These are phyloP conservation scores for Ennomos fuscantarius DNA, from an alignment of 2,888 invertebrate species.

Conservation along the genomic window DNA sequence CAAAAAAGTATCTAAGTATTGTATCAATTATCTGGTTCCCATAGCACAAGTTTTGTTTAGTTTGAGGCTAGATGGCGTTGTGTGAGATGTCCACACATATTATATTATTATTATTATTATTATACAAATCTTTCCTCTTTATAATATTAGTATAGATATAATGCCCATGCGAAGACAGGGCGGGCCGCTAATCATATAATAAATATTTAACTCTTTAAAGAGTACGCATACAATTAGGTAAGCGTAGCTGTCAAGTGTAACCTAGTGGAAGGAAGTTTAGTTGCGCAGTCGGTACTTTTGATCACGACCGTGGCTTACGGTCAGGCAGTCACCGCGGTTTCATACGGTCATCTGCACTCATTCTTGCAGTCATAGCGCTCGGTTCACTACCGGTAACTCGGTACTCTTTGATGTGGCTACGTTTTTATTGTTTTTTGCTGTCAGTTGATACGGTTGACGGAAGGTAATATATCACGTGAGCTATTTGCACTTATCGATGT, in stretches of 20 bases:
- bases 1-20: too few relatives aligned
- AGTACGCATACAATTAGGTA: slow-evolving; percentile 25
- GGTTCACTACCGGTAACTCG: slow-evolving; percentile 26
- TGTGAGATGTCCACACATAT: too few relatives aligned
- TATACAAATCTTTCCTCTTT: too few relatives aligned
- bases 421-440: slow-evolving; percentile 16
- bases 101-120: too few relatives aligned
- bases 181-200: too few relatives aligned
- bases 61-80: too few relatives aligned
- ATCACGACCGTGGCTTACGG: slow-evolving; percentile 31
- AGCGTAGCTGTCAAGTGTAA: slow-evolving; percentile 38
- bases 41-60: too few relatives aligned
- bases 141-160: too few relatives aligned
- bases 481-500: slow-evolving; percentile 24
- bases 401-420: slow-evolving; percentile 26
- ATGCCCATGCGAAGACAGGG: too few relatives aligned
- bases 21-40: too few relatives aligned
- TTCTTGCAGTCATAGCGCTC: slow-evolving; percentile 24
- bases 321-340: slow-evolving; percentile 13
- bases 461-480: slow-evolving; percentile 11
- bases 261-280: slow-evolving; percentile 37
- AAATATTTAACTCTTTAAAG: too few relatives aligned
- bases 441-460: slow-evolving; percentile 31
- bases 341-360: slow-evolving; percentile 27
- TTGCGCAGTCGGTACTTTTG: slow-evolving; percentile 35